Evolutionary conservation across 2,888 invertebrate species (phyloP), one percentile per base, ranked within the genome.

Genomic region (Agriopis marginaria): DNA sequence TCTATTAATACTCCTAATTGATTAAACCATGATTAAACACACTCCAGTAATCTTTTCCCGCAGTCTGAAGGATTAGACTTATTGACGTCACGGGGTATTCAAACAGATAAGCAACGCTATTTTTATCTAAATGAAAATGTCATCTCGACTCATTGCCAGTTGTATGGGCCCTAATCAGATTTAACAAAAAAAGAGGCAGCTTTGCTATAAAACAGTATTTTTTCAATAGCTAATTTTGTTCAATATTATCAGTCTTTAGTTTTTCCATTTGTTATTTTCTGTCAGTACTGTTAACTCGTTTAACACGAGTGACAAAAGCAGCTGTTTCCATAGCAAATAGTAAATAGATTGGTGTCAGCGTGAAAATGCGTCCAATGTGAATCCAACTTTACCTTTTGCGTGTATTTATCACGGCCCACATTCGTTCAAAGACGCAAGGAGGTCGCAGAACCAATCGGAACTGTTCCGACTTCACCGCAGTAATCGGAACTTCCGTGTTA

Each of bases 401-500:
- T 55, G 6, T 17, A 8, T 55, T 32, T 32, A 32, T 32, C 32
- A 32, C 32, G 59, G n/a, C 76, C 70, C 63, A 66, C 71, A 76
- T 71, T 69, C 72, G 72, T 75, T 73, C 74, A 75, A 74, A 75
- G 77, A 72, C 73, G 32, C 56, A 58, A 58, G 47, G 58, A 62
- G 56, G 62, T 51, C 62, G 63, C 73, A 74, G 77, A 79, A 83
- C 76, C 81, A 83, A 83, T 81, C 81, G 77, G 76, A 76, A 70
- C n/a, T 72, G 73, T 73, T 73, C 68, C 71, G 67, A 69, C 66
- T 60, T 53, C 49, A 40, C 60, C 68, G 50, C 68, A 67, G 77
- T 80, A 80, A 80, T 77, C 73, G 75, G 77, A 79, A 81, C 82
- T 32, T 32, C 32, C 32, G 32, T 32, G 32, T 32, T 32, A 32